These are phyloP conservation scores for Caretta caretta DNA, from an alignment of 2,113 vertebrate species.

Conservation along the genomic window DNA sequence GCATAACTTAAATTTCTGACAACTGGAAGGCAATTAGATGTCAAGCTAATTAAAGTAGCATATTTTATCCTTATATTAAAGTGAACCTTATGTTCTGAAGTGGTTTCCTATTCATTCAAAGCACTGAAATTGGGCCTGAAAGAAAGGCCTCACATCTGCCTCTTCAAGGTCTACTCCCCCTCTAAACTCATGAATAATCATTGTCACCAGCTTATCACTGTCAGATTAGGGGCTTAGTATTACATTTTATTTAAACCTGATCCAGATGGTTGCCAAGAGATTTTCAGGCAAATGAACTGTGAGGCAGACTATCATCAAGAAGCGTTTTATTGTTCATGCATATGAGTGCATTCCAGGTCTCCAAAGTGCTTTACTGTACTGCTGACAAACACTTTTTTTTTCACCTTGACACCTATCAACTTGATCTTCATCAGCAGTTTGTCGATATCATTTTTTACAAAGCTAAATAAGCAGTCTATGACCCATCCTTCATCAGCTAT, in stretches of 20 bases:
- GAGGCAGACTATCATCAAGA: constrained; percentile 59
- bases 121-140: constrained; percentile 42
- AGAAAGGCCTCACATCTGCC: constrained; percentile 60
- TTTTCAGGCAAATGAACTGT: constrained; percentile 68
- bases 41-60: constrained; percentile 24
- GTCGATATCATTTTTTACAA: background rate
- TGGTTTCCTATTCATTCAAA: constrained; percentile 38
- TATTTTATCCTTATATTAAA: background rate
- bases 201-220: constrained; percentile 63
- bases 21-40: constrained; percentile 46
- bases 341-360: background rate
- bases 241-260: constrained; percentile 63
- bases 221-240: constrained; percentile 65
- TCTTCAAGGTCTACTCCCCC: constrained; percentile 63
- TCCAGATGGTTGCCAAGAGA: constrained; percentile 67
- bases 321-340: constrained; percentile 44
- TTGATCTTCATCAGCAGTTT: constrained; percentile 54
- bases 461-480: background rate
- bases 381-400: constrained; percentile 37
- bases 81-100: constrained; percentile 47
- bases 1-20: background rate
- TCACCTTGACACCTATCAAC: constrained; percentile 1
- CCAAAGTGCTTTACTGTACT: constrained; percentile 35
- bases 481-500: constrained; percentile 6
- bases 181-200: constrained; percentile 67